Base-by-base conservation (phyloP, 2,797 vertebrate genomes). In the Rallus crepitans region DNA sequence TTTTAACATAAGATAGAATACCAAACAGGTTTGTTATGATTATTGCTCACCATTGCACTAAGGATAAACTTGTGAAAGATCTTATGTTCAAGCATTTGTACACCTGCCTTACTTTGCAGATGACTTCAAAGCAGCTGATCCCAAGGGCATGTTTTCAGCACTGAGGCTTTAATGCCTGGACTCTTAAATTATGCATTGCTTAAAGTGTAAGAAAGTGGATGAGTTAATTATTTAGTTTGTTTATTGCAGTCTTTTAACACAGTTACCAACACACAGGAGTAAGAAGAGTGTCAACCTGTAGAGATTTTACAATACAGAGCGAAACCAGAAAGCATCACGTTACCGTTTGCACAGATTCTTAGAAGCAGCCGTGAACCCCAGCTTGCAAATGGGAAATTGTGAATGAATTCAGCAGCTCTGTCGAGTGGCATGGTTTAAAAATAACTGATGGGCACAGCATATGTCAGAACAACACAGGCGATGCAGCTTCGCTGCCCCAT, bases 211-310 rank as follows among this genome's bases (percentile, higher is more conserved):
- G 89, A 63, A 96, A 95, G 86, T 77, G 50, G 71, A 92, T 82
- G 4, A 66, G 90, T 97, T 97, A 94, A 96, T 97, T 97, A 96
- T 97, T 96, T 83, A 91, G 68, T 88, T 96, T 97, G 93, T 94
- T 95, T 96, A 93, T 94, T 97, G 39, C 81, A 88, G 72, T 85
- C 33, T 89, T 45, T 97, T 70, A 95, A 93, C 76, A 48, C 56
- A 70, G 88, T 90, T 98, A 70, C 93, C 94, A 94, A 82, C 82
- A 96, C 96, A 85, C 50, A 95, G 86, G 97, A 92, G 94, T 95
- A 96, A 97, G 96, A 95, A 83, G 79, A 95, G 94, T 96, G 89
- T 88, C 83, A 93, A 97, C 97, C 91, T 63, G 77, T 77, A 89
- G 79, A 33, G 45, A 52, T 94, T 93, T 95, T 92, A 93, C 94